These are phyloP conservation scores for Zygothrica quintamaculata DNA, from an alignment of 2,888 invertebrate species.

Conservation along the genomic window DNA sequence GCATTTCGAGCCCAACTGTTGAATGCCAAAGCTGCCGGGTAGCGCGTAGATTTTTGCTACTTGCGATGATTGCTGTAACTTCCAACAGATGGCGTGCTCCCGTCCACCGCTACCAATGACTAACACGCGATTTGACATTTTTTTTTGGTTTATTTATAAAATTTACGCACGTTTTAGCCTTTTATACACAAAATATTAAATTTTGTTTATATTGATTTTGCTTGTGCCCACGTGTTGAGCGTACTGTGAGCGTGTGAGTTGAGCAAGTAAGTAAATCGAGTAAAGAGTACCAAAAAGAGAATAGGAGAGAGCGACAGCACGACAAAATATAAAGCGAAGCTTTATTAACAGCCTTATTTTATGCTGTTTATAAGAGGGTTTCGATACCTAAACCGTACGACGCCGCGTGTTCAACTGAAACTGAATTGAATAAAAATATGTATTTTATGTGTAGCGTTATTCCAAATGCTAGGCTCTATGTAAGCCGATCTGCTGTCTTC, in stretches of 20 bases:
- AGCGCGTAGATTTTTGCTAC: constrained; percentile 91
- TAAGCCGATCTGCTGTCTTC: constrained; percentile 26
- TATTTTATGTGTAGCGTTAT: constrained; percentile 44
- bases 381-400: constrained; percentile 51
- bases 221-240: constrained; percentile 62
- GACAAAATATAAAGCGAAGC: constrained; percentile 9
- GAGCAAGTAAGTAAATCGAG: too few relatives aligned
- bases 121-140: constrained; percentile 86
- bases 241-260: constrained; percentile 17
- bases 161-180: constrained; percentile 42
- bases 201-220: constrained; percentile 17
- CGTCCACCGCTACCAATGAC: constrained; percentile 97
- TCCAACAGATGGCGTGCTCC: constrained; percentile 98
- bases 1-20: constrained; percentile 87
- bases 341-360: constrained; percentile 16
- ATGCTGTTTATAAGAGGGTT: constrained; percentile 24
- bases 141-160: constrained; percentile 19
- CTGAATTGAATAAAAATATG: constrained; percentile 38
- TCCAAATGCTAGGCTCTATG: constrained; percentile 40
- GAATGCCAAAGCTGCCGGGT: constrained; percentile 96
- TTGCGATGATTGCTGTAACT: constrained; percentile 91
- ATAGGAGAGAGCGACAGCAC: constrained; percentile 8
- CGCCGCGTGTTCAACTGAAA: constrained; percentile 60
- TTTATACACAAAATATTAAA: constrained; percentile 24
- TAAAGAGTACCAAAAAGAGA: too few relatives aligned